Base-by-base conservation (phyloP, 2,888 invertebrate genomes). In the Diarsia mendica region DNA sequence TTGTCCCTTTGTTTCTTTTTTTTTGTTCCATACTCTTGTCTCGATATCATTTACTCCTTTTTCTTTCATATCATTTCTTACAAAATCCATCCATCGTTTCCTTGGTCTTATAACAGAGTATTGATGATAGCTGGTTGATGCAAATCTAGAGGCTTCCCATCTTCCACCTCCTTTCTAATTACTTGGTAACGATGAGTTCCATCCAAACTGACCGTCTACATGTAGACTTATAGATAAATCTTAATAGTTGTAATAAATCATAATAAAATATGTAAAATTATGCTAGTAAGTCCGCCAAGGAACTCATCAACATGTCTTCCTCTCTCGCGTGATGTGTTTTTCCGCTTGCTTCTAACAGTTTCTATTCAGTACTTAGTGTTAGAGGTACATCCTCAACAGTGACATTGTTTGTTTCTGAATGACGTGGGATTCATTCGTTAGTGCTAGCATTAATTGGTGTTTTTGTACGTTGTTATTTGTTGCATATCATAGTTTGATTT, bases 331-430 rank as follows among this genome's bases (percentile, higher is more conserved):
- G 72, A 69, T 70, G 67, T 53, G 60, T 71, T 68, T 67, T 83
- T 84, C 81, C 73, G 85, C 58, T 63, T 33, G 58, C 69, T 84
- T 53, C 58, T 66, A 53, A 23, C 18, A 73, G 66, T 80, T 75
- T 80, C 70, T 81, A 60, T 64, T 64, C 28, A 67, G 28, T 72
- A 53, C 51, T 60, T 67, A 33, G 15, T 51, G 8, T 60, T 55
- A 18, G 53, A 69, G 33, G 48, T 85, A 85, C 73, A 77, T 79
- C 72, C 69, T 84, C 65, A 48, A 64, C 11, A 63, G 53, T 82
- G 72, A 80, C 64, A 85, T 85, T 85, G 79, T 84, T 81, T 69
- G 51, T 63, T 75, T 39, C 39, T 77, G 75, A 79, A 69, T 73
- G 66, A 69, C 67, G 76, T 82, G 85, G 60, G 82, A 82, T 75